These are phyloP conservation scores for Drosophila phalerata DNA, from an alignment of 2,888 invertebrate genomes.

Conservation along the genomic window DNA sequence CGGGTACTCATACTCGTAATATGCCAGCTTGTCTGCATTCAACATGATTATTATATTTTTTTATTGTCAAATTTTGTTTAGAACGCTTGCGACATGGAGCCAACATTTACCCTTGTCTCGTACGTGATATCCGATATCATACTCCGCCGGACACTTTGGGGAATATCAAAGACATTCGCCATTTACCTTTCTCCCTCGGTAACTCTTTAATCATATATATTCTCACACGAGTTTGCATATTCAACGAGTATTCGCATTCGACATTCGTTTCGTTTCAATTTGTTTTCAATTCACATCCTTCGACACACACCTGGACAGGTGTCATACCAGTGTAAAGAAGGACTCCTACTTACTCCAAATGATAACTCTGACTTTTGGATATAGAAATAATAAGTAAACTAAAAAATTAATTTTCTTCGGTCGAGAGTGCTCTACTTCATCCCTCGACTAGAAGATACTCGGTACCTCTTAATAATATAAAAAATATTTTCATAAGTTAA, in stretches of 20 bases:
- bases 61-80: slow-evolving; percentile 75
- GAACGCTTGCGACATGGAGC: slow-evolving; percentile 49
- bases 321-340: slow-evolving; percentile 18
- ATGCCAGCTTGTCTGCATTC: slow-evolving; percentile 30
- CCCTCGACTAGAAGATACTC: not conserved
- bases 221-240: slow-evolving; percentile 51
- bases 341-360: slow-evolving; percentile 7
- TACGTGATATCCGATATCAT: slow-evolving; percentile 75
- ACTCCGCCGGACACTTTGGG: slow-evolving; percentile 69
- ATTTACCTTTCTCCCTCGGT: not conserved
- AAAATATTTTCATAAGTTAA: too few relatives aligned
- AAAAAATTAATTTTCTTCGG: not conserved
- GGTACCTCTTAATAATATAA: not conserved
- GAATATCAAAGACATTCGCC: slow-evolving; percentile 46
- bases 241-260: slow-evolving; percentile 30
- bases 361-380: slow-evolving; percentile 33
- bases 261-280: slow-evolving; percentile 23
- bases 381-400: not conserved
- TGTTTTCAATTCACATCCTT: slow-evolving; percentile 27
- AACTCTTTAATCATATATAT: slow-evolving; percentile 62
- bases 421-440: not conserved
- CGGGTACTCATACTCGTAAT: slow-evolving; percentile 17
- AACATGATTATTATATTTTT: slow-evolving; percentile 62
- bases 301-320: slow-evolving; percentile 36
- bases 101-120: slow-evolving; percentile 73